These are phyloP conservation scores for Sthenelais limicola DNA, from an alignment of 2,888 invertebrate species.

Conservation along the genomic window DNA sequence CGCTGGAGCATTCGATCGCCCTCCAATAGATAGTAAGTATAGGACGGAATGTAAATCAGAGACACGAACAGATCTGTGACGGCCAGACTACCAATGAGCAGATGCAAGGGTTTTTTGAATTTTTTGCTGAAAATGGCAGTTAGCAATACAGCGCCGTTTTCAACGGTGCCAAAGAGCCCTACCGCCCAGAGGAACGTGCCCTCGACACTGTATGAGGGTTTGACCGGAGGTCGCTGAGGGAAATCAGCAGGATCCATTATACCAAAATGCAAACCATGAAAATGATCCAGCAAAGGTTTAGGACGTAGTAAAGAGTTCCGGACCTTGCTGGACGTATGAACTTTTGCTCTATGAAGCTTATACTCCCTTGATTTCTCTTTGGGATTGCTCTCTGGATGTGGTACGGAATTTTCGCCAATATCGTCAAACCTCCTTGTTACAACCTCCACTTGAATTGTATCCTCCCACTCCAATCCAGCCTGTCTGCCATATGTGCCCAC, in stretches of 20 bases:
- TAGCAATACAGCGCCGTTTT: constrained; percentile 46
- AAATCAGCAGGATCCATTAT: constrained; percentile 12
- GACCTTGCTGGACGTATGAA: neutral
- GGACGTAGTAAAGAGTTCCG: neutral
- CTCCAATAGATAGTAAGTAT: constrained; percentile 49
- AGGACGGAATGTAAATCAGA: constrained; percentile 49
- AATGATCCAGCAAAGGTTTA: constrained; percentile 23
- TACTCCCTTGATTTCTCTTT: constrained; percentile 2
- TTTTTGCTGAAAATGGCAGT: constrained; percentile 42
- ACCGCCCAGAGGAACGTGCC: constrained; percentile 51
- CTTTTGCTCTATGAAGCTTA: neutral
- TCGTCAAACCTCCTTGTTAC: too few relatives aligned
- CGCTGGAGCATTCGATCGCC: constrained; percentile 21
- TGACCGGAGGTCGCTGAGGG: constrained; percentile 32
- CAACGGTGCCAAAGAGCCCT: constrained; percentile 47
- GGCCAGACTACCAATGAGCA: constrained; percentile 44
- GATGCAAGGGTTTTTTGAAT: constrained; percentile 44
- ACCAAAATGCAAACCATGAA: constrained; percentile 31
- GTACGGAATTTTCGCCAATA: too few relatives aligned
- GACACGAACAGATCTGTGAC: constrained; percentile 46
- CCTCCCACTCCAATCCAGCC: too few relatives aligned
- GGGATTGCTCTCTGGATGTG: too few relatives aligned
- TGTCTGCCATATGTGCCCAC: too few relatives aligned
- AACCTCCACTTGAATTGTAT: too few relatives aligned
- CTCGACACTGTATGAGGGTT: constrained; percentile 43